Evolutionary conservation across 2,888 invertebrate genomes (phyloP), one percentile per base, ranked within the genome.

Genomic region (Blastobasis adustella): DNA sequence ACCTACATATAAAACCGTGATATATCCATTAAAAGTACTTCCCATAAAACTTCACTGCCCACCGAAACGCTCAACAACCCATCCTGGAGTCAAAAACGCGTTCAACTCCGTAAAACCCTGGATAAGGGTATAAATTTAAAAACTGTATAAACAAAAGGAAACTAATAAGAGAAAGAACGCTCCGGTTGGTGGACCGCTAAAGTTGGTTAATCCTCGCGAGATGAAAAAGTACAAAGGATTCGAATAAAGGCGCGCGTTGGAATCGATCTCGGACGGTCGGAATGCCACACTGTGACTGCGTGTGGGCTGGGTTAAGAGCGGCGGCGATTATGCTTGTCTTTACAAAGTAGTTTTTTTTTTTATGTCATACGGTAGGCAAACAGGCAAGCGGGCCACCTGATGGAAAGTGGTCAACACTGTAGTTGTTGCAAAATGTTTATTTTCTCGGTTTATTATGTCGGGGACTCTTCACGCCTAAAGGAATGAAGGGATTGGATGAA

Each of bases 221-320:
- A 82, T 82, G 82, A 83, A 82, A 83, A 81, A 81, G 78, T 81
- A 80, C 78, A 79, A 79, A 76, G 76, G 74, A 68, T 72, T 65
- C 54, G 73, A 70, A 75, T 73, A 75, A 74, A 76, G 73, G 74
- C 66, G 66, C 71, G 65, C 69, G 71, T 57, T 67, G 67, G 67
- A 74, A 81, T 80, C 80, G 81, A 80, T 79, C 73, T 62, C 61
- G 67, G 72, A 66, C 70, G 69, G 68, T 74, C 73, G 71, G 71
- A 71, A 73, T 71, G 67, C 71, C 66, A 69, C 51, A 66, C 69
- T 72, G 73, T 70, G 66, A 66, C 59, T 23, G 49, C 23, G 45
- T 6, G 7, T 57, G 54, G 43, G 23, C 10, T 37, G 44, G 45
- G 38, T 1, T 7, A 36, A 5, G 46, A 39, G 50, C 43, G 47